Conservation (phyloP, 1,140 invertebrate species). For the Brachionus paranguensis region DNA sequence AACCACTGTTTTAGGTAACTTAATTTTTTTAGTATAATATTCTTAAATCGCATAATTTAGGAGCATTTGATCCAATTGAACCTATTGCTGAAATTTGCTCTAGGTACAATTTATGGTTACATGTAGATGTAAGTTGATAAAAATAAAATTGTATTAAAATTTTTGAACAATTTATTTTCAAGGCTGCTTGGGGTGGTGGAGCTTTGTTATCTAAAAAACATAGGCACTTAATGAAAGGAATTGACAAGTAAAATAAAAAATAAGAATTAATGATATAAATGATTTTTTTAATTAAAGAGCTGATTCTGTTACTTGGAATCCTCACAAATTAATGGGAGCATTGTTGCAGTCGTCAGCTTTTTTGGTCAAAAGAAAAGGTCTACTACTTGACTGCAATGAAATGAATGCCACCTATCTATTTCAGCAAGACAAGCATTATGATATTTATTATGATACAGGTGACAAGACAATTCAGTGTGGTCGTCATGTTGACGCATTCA, state of each 20-base stretch:
- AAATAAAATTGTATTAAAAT: not conserved
- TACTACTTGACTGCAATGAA: conserved; percentile 90
- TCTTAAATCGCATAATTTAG: conserved; percentile 62
- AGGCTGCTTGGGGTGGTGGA: conserved; percentile 98
- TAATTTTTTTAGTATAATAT: not conserved
- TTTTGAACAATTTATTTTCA: conserved; percentile 42
- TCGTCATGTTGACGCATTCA: conserved; percentile 96
- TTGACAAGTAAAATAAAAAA: conserved; percentile 72
- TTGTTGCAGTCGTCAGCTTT: conserved; percentile 95
- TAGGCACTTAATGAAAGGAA: conserved; percentile 75
- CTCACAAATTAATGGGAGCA: conserved; percentile 95
- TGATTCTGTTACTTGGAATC: conserved; percentile 97
- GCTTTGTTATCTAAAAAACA: conserved; percentile 85
- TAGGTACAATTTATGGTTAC: conserved; percentile 89
- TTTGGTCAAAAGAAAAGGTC: conserved; percentile 86
- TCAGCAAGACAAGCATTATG: conserved; percentile 98
- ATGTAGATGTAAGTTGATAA: conserved; percentile 78
- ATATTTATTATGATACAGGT: conserved; percentile 87
- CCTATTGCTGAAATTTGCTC: conserved; percentile 92
- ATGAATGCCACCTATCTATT: conserved; percentile 97
- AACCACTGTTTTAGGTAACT: conserved; percentile 65
- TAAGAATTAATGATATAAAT: not conserved
- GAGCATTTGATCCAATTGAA: conserved; percentile 88
- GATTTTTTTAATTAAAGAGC: conserved; percentile 62
- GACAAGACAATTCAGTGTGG: conserved; percentile 99